Evolutionary conservation across 2,888 invertebrate genomes (phyloP).

Genomic region (Eristalinus aeneus): DNA sequence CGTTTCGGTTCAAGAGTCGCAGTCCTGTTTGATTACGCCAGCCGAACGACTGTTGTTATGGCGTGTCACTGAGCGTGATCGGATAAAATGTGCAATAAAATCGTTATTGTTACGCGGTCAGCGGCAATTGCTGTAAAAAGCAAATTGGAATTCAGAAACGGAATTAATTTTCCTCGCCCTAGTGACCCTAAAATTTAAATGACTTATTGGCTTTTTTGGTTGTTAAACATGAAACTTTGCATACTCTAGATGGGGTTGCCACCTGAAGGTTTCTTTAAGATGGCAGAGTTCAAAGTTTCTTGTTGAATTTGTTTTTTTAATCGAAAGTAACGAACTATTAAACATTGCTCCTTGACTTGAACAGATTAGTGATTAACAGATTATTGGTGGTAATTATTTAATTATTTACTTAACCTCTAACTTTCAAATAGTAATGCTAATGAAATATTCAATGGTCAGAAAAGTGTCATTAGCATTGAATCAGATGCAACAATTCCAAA

Average conservation of each 20-base stretch:
- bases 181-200: background rate
- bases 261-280: too few species aligned
- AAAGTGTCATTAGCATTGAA: too few species aligned
- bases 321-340: too few species aligned
- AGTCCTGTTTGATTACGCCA: constrained; percentile 25
- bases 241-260: too few species aligned
- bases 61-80: background rate
- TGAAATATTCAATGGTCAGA: too few species aligned
- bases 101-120: background rate
- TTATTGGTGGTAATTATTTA: too few species aligned
- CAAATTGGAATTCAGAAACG: background rate
- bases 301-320: too few species aligned
- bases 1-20: constrained; percentile 27
- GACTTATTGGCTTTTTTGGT: background rate
- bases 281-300: background rate
- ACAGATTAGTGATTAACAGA: too few species aligned
- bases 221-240: background rate
- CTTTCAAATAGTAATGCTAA: too few species aligned
- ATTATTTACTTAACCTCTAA: too few species aligned
- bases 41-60: background rate
- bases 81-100: background rate
- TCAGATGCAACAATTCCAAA: too few species aligned
- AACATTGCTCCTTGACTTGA: too few species aligned
- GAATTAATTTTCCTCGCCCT: background rate
- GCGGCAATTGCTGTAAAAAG: background rate